Evolutionary conservation across 2,888 invertebrate species (phyloP), one percentile per base, ranked within the genome.

Genomic region (Pyrocoelia pectoralis): DNA sequence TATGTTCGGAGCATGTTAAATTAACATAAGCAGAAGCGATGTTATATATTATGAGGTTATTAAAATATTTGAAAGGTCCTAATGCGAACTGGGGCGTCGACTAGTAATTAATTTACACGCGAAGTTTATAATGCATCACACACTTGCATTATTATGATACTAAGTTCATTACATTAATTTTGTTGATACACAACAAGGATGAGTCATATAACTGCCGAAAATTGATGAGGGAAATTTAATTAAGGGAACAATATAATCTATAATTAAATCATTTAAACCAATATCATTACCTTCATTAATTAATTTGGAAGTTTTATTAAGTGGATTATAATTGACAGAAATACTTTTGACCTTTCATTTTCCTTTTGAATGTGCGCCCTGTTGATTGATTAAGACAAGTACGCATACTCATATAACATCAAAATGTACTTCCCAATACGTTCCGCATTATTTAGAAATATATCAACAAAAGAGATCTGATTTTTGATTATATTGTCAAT

Each of bases 181-280:
- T 8, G 33, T n/a, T 33, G n/a, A n/a, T 33, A 33, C 2, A n/a
- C 33, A 33, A 33, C 10, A 33, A 33, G 8, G 8, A 33, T n/a
- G 33, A n/a, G n/a, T 8, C 10, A n/a, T 33, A 33, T 33, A 33
- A 33, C 33, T n/a, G n/a, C n/a, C 33, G 2, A 33, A 33, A 33
- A 33, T 33, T 33, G 33, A 33, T 33, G 33, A n/a, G 33, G 2
- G n/a, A n/a, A 33, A 33, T 33, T 33, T 33, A 33, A 33, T 33
- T 33, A 33, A 33, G 33, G 33, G n/a, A 33, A 33, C 33, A 33
- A 33, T 33, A 33, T 33, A 33, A 33, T 33, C 33, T 33, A 33
- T 33, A 33, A 33, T 33, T 33, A 33, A 33, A 33, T 33, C 33
- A 8, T n/a, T 33, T 33, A 33, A 33, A 33, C 9, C 33, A 33